Evolutionary conservation across 2,888 invertebrate genomes (phyloP).

Genomic region (Epirrita christyi): DNA sequence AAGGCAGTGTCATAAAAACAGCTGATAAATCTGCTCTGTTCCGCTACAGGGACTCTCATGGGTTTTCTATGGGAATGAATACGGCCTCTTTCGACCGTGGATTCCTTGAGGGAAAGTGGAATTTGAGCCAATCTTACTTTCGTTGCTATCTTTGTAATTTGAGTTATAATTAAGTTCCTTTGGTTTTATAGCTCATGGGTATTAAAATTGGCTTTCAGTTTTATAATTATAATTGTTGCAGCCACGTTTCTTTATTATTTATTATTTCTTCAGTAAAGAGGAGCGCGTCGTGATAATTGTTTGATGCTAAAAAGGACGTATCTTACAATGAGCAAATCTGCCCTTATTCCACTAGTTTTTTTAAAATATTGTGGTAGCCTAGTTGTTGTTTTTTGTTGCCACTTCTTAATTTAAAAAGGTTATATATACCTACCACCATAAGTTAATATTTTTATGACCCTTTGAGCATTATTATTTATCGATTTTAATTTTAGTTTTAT

Average conservation of each 20-base stretch:
- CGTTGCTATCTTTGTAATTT: conserved; percentile 36
- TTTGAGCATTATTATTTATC: conserved; percentile 10
- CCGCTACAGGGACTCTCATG: conserved; percentile 50
- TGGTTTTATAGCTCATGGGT: conserved; percentile 29
- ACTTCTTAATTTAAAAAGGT: too few species aligned
- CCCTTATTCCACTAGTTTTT: too few species aligned
- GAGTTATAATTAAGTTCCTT: conserved; percentile 21
- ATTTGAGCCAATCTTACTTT: conserved; percentile 57
- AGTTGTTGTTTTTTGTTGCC: too few species aligned
- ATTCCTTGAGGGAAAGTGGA: conserved; percentile 59
- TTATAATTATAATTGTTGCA: conserved; percentile 1
- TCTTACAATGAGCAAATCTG: too few species aligned
- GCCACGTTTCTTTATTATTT: not conserved
- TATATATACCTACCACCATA: too few species aligned
- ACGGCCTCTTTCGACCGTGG: conserved; percentile 43
- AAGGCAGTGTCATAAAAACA: conserved; percentile 52
- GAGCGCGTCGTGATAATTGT: too few species aligned
- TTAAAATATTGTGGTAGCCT: too few species aligned
- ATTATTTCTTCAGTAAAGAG: too few species aligned
- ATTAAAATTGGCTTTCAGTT: conserved; percentile 4
- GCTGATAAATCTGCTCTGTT: conserved; percentile 62
- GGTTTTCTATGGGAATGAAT: conserved; percentile 59
- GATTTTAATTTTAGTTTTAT: conserved; percentile 18
- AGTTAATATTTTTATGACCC: conserved; percentile 6
- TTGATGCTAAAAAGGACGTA: not conserved